Evolutionary conservation across 1,140 invertebrate genomes (phyloP).

Genomic region (Apis mellifera): DNA sequence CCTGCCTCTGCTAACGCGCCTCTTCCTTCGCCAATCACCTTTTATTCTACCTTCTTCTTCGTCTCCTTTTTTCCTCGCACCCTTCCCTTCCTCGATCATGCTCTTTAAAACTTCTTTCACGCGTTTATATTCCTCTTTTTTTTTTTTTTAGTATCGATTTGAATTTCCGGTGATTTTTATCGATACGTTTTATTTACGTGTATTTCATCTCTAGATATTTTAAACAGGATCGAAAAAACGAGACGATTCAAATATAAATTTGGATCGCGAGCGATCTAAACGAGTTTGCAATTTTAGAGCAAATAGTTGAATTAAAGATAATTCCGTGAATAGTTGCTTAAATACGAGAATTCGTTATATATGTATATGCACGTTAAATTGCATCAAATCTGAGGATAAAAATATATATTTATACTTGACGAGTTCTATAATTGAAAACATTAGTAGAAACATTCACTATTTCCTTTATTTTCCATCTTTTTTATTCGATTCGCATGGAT

Average conservation of each 20-base stretch:
- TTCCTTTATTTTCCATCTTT: neutral
- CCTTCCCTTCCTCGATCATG: neutral
- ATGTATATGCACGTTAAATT: neutral
- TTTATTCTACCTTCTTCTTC: conserved; percentile 24
- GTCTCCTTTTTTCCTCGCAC: conserved; percentile 1
- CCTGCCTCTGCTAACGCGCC: conserved; percentile 21
- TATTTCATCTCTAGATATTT: too few species aligned
- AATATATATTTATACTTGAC: neutral
- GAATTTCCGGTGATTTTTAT: too few species aligned
- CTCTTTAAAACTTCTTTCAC: neutral
- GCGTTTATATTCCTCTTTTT: too few species aligned
- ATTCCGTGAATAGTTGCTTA: neutral
- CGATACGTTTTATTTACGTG: too few species aligned
- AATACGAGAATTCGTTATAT: neutral
- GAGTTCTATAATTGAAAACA: too few species aligned
- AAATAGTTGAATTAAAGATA: neutral
- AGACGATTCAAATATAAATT: too few species aligned
- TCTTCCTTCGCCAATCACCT: conserved; percentile 13
- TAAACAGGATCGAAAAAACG: too few species aligned
- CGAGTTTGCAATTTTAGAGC: neutral
- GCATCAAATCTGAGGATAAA: neutral
- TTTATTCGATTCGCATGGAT: too few species aligned
- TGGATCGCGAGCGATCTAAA: neutral
- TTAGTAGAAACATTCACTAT: too few species aligned
- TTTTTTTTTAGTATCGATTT: neutral